Evolutionary conservation across 2,113 vertebrate genomes (phyloP).

Genomic region (Suricata suricatta): DNA sequence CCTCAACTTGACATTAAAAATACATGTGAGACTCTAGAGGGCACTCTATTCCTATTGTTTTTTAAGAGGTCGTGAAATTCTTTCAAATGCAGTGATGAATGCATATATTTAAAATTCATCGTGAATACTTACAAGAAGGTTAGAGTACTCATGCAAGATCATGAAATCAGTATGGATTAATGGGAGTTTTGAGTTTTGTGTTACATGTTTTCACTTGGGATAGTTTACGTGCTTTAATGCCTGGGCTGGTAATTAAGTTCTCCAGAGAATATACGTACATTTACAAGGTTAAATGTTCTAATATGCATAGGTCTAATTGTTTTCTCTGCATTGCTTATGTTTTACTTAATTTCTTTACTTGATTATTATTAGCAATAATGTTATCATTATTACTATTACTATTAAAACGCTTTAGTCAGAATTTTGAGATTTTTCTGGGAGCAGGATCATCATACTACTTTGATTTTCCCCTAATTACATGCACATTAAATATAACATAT

Average conservation of each 20-base stretch:
- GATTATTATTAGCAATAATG: background rate
- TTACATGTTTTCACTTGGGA: background rate
- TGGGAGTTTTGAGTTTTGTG: background rate
- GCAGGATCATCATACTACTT: background rate
- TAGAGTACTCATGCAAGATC: slow-evolving; percentile 12
- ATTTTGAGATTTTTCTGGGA: background rate
- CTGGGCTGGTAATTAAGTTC: background rate
- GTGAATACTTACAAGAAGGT: background rate
- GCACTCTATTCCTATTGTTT: slow-evolving; percentile 54
- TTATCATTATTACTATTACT: background rate
- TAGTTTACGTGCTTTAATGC: slow-evolving; percentile 28
- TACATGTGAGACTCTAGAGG: slow-evolving; percentile 70
- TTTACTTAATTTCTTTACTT: background rate
- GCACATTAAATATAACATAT: background rate
- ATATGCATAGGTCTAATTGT: background rate
- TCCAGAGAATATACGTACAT: background rate
- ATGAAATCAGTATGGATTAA: background rate
- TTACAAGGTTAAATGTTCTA: background rate
- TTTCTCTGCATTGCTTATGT: background rate
- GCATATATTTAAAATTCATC: slow-evolving; percentile 3
- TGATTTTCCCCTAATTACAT: background rate
- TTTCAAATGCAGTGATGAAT: background rate
- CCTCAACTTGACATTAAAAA: background rate
- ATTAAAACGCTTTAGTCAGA: background rate
- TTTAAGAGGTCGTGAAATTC: background rate